These are phyloP conservation scores for Antennarius striatus DNA, from an alignment of 2,113 vertebrate species.

Conservation along the genomic window DNA sequence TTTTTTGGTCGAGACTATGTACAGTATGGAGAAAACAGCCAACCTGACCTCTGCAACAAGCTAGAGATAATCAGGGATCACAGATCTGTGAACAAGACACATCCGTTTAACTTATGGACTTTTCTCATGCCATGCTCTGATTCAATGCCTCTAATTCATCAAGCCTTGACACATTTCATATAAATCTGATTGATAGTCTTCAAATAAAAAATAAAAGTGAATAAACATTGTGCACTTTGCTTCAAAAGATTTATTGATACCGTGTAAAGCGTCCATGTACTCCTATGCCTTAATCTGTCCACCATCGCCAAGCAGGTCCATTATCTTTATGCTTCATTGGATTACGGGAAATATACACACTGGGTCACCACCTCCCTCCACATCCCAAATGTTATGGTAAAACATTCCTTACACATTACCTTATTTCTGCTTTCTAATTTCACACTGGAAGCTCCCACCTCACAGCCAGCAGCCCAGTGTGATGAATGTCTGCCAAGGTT, in stretches of 20 bases:
- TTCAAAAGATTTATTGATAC: background rate
- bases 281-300: background rate
- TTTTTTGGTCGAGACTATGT: background rate
- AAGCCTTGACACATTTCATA: conserved; percentile 6
- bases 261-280: background rate
- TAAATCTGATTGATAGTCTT: conserved; percentile 12
- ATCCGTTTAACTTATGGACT: background rate
- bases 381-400: conserved; percentile 39
- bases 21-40: conserved; percentile 39
- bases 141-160: conserved; percentile 31
- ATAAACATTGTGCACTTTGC: conserved; percentile 9
- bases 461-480: conserved; percentile 4
- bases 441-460: conserved; percentile 43
- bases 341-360: conserved; percentile 34
- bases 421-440: conserved; percentile 49
- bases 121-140: conserved; percentile 40
- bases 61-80: conserved; percentile 28
- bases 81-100: conserved; percentile 28
- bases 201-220: conserved; percentile 9
- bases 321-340: conserved; percentile 33
- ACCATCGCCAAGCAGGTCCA: background rate
- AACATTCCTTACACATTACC: conserved; percentile 52
- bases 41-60: conserved; percentile 48
- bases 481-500: conserved; percentile 23
- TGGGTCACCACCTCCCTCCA: conserved; percentile 32